Evolutionary conservation across 1,140 invertebrate species (phyloP).

Genomic region (Nasonia longicornis): DNA sequence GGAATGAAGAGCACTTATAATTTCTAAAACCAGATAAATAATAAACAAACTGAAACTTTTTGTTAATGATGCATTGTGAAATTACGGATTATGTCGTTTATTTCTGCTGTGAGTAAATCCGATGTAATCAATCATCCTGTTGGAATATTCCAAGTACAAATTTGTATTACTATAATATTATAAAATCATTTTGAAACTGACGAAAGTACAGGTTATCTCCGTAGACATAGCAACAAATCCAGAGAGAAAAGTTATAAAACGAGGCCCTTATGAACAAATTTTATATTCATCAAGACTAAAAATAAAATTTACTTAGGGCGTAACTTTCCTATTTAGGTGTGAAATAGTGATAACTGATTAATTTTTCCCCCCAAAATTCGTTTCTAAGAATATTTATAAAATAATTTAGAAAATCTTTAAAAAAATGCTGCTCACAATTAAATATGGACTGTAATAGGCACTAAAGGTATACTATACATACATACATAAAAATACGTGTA

Average conservation of each 20-base stretch:
- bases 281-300: neutral
- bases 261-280: neutral
- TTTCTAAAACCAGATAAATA: too few species aligned
- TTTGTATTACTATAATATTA: neutral
- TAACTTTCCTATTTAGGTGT: neutral
- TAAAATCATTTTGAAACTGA: neutral
- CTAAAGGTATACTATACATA: slow-evolving; percentile 38
- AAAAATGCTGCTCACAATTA: neutral
- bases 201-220: neutral
- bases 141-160: neutral
- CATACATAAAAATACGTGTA: slow-evolving; percentile 16
- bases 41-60: too few species aligned
- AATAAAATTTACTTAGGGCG: neutral
- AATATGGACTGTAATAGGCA: slow-evolving; percentile 9
- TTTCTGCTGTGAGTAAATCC: neutral
- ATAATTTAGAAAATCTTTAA: neutral
- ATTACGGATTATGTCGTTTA: neutral
- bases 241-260: neutral
- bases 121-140: neutral
- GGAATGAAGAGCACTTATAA: too few species aligned
- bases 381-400: slow-evolving; percentile 1
- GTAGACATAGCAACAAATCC: neutral
- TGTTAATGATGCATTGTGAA: neutral
- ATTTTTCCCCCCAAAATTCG: neutral
- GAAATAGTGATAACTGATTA: neutral